Evolutionary conservation across 1,140 invertebrate genomes (phyloP).

Genomic region (Lordiphosa collinella): DNA sequence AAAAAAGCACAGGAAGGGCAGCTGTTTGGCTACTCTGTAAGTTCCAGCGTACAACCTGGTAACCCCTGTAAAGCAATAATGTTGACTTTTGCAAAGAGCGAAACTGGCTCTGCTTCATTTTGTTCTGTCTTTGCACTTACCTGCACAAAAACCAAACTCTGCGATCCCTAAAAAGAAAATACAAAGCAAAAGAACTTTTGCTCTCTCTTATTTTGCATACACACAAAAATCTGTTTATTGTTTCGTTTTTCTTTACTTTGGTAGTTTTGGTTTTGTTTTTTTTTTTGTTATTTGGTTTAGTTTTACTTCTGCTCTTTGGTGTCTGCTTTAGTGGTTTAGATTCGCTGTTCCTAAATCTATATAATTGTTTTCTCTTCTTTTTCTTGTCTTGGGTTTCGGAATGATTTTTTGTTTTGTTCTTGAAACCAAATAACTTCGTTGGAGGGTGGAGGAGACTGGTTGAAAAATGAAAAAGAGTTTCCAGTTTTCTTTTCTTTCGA

Average conservation of each 20-base stretch:
- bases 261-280: conserved; percentile 18
- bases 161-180: too few species aligned
- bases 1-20: too few species aligned
- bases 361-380: conserved; percentile 25
- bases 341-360: conserved; percentile 22
- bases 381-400: conserved; percentile 17
- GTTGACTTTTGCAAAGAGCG: too few species aligned
- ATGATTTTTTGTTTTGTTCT: conserved; percentile 21
- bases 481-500: conserved; percentile 41
- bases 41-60: too few species aligned
- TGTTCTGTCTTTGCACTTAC: too few species aligned
- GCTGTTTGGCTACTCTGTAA: too few species aligned
- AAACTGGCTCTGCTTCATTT: too few species aligned
- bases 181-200: too few species aligned
- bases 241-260: conserved; percentile 25
- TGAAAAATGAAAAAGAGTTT: conserved; percentile 25
- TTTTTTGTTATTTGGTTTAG: conserved; percentile 15
- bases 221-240: conserved; percentile 70
- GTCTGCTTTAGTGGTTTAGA: neutral
- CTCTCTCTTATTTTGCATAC: conserved; percentile 51
- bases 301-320: conserved; percentile 24
- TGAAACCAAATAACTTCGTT: conserved; percentile 70
- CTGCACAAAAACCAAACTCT: too few species aligned
- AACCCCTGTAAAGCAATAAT: too few species aligned
- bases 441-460: conserved; percentile 9